phyloP scores from a whole-genome alignment of 1,140 invertebrate genomes.

The Drosophila pandora region DNA sequence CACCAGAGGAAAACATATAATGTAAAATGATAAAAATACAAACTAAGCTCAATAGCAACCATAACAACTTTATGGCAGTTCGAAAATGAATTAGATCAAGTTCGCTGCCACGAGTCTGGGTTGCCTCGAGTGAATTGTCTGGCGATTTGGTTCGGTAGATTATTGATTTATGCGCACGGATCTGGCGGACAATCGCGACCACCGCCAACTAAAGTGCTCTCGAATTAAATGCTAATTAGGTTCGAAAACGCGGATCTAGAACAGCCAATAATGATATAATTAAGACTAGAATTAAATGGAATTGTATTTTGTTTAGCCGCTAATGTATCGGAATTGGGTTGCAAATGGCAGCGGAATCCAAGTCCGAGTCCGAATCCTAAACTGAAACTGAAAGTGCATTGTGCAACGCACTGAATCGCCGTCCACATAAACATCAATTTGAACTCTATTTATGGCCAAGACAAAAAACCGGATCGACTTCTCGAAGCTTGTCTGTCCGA shows the following conservation, averaged over 20 bases:
- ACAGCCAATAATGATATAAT: slow-evolving; percentile 57
- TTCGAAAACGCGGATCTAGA: slow-evolving; percentile 62
- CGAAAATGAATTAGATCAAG: slow-evolving; percentile 66
- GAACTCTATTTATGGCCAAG: slow-evolving; percentile 73
- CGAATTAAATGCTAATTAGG: slow-evolving; percentile 70
- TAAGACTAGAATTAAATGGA: slow-evolving; percentile 40
- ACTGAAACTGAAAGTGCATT: slow-evolving; percentile 61
- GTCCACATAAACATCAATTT: slow-evolving; percentile 53
- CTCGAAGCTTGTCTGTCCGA: slow-evolving; percentile 43
- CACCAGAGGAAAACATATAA: neutral
- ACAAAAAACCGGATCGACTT: slow-evolving; percentile 77
- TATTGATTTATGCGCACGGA: slow-evolving; percentile 79
- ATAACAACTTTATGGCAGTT: slow-evolving; percentile 54
- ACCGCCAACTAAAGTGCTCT: slow-evolving; percentile 32
- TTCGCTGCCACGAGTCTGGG: slow-evolving; percentile 47
- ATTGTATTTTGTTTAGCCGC: slow-evolving; percentile 10
- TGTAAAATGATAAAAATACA: slow-evolving; percentile 19
- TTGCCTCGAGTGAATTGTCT: slow-evolving; percentile 43
- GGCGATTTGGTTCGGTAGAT: slow-evolving; percentile 40
- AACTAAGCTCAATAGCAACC: slow-evolving; percentile 1
- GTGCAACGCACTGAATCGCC: slow-evolving; percentile 67
- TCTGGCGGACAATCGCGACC: slow-evolving; percentile 47
- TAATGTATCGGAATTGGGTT: slow-evolving; percentile 28
- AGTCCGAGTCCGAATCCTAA: slow-evolving; percentile 24
- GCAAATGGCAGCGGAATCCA: slow-evolving; percentile 29